A percentile compares a stretch with the other conserved stretches of the same genome.
Conservation (phyloP, 2,888 invertebrate species). For the Hypomecis atomaria region DNA sequence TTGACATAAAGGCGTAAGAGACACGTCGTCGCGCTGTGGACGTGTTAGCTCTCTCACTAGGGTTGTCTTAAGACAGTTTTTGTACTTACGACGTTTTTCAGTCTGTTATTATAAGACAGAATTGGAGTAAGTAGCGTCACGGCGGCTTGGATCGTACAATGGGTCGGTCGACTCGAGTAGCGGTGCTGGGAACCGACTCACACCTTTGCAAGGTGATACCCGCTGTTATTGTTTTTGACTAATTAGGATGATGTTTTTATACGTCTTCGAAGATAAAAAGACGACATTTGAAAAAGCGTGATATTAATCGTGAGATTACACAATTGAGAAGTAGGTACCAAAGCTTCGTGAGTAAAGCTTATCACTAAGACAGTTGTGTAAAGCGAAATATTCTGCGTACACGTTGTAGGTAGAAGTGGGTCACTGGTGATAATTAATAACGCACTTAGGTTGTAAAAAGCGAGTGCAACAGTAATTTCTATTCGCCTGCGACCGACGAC, state of each 20-base stretch:
- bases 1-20: slow-evolving; percentile 61
- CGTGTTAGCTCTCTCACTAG: slow-evolving; percentile 51
- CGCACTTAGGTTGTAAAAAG: slow-evolving; percentile 64
- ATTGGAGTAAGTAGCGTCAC: slow-evolving; percentile 85
- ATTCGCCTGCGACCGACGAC: slow-evolving; percentile 68
- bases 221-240: slow-evolving; percentile 77
- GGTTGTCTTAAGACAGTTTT: slow-evolving; percentile 52
- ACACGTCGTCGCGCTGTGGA: slow-evolving; percentile 40
- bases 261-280: slow-evolving; percentile 26
- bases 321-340: slow-evolving; percentile 24
- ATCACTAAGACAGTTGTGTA: slow-evolving; percentile 21
- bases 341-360: slow-evolving; percentile 23
- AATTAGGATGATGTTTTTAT: slow-evolving; percentile 69
- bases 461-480: slow-evolving; percentile 67
- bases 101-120: slow-evolving; percentile 70
- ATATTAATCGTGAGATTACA: slow-evolving; percentile 21
- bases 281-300: slow-evolving; percentile 24
- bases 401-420: slow-evolving; percentile 53
- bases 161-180: slow-evolving; percentile 77
- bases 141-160: slow-evolving; percentile 83
- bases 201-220: slow-evolving; percentile 78
- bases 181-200: slow-evolving; percentile 78
- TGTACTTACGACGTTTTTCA: slow-evolving; percentile 67
- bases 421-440: slow-evolving; percentile 54
- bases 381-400: slow-evolving; percentile 41